Conservation (phyloP, 2,113 vertebrate species). For the Tichodroma muraria region DNA sequence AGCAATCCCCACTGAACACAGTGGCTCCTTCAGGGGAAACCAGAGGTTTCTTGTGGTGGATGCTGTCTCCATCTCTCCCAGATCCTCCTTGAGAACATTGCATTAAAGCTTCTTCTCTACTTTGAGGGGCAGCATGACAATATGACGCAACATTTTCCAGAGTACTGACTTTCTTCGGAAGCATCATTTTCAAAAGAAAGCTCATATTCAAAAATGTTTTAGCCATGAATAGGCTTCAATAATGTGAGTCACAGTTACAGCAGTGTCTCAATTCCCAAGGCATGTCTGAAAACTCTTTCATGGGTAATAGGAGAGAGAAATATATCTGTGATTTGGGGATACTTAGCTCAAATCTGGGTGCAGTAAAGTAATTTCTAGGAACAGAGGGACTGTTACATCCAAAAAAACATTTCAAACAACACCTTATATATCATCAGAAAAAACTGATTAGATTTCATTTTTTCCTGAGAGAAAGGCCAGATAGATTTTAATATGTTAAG, state of each 20-base stretch:
- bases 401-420: not conserved
- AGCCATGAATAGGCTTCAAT: not conserved
- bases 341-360: not conserved
- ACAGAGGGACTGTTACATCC: not conserved
- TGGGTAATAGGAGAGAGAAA: not conserved
- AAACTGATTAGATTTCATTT: not conserved
- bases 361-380: not conserved
- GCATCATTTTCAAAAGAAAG: not conserved
- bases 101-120: not conserved
- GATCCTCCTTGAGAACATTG: not conserved
- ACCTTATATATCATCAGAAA: not conserved
- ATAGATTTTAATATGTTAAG: not conserved
- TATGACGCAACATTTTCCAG: not conserved
- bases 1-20: not conserved
- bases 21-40: fast-evolving
- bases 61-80: not conserved
- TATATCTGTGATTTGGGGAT: not conserved
- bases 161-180: not conserved
- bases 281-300: not conserved
- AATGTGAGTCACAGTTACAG: not conserved
- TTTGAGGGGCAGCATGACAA: not conserved
- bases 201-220: not conserved
- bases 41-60: not conserved
- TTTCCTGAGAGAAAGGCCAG: not conserved
- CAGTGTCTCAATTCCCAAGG: not conserved